These are phyloP conservation scores for Beris chalybata DNA, from an alignment of 2,888 invertebrate species.

Conservation along the genomic window DNA sequence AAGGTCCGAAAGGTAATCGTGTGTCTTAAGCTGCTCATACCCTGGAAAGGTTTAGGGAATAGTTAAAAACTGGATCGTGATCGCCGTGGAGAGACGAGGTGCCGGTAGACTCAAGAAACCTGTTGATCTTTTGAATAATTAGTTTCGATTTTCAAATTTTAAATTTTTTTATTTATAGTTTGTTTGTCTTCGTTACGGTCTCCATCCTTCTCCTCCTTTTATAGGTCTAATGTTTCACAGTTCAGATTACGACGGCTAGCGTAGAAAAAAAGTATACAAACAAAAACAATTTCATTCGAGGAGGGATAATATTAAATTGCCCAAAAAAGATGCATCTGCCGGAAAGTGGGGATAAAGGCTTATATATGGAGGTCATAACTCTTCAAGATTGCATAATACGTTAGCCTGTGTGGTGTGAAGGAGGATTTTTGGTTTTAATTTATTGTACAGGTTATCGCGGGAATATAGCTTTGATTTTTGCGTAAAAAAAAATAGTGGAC, in stretches of 20 bases:
- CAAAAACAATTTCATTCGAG: not conserved
- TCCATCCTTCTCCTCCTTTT: no score
- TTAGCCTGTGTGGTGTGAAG: no score
- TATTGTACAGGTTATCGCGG: no score
- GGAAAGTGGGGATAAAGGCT: constrained; percentile 23
- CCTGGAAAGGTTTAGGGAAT: not conserved
- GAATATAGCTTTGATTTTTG: no score
- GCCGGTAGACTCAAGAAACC: constrained; percentile 23
- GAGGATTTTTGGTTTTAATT: no score
- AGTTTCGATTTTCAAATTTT: constrained; percentile 6
- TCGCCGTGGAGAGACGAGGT: not conserved
- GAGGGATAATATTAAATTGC: constrained; percentile 7
- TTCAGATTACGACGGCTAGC: not conserved
- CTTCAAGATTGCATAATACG: no score
- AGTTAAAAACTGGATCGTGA: no score
- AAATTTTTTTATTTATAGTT: not conserved
- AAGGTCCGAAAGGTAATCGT: not conserved
- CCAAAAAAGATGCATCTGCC: not conserved
- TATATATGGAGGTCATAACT: constrained; percentile 20
- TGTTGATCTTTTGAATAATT: constrained; percentile 30
- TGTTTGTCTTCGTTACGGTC: no score
- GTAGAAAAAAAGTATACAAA: not conserved
- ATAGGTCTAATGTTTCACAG: constrained; percentile 8
- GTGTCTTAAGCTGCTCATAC: not conserved
- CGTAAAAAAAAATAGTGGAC: no score